Evolutionary conservation across 2,113 vertebrate genomes (phyloP).

Genomic region (Megaleporinus macrocephalus): DNA sequence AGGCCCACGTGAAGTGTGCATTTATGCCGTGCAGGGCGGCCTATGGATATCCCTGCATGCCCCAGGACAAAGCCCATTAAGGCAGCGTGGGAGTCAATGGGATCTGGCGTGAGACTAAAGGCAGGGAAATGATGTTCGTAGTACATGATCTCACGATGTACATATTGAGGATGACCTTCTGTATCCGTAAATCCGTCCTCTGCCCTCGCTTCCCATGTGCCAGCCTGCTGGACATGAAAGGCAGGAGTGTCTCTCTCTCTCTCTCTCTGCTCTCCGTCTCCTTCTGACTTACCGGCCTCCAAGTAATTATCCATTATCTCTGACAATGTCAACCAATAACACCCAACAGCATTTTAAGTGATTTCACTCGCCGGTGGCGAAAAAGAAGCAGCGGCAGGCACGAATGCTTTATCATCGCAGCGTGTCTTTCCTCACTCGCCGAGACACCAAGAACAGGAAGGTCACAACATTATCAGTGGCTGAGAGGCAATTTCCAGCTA

Average conservation of each 20-base stretch:
- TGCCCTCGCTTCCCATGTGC: slow-evolving; percentile 47
- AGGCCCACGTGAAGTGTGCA: background rate
- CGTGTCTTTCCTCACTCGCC: slow-evolving; percentile 49
- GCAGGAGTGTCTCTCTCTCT: slow-evolving; percentile 6
- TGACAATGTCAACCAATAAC: slow-evolving; percentile 83
- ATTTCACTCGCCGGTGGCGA: slow-evolving; percentile 74
- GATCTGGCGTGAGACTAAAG: slow-evolving; percentile 17
- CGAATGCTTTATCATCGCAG: slow-evolving; percentile 65
- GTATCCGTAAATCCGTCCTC: slow-evolving; percentile 76
- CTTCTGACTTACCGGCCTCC: slow-evolving; percentile 66
- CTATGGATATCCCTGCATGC: slow-evolving; percentile 1
- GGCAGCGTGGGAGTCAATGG: background rate
- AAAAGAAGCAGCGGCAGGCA: slow-evolving; percentile 61
- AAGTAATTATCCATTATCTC: slow-evolving; percentile 83
- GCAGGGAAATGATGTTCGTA: slow-evolving; percentile 51
- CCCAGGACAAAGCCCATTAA: slow-evolving; percentile 32
- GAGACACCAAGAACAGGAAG: slow-evolving; percentile 63
- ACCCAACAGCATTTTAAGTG: slow-evolving; percentile 76
- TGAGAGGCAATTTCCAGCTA: slow-evolving; percentile 52
- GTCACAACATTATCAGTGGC: slow-evolving; percentile 66
- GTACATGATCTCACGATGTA: slow-evolving; percentile 70
- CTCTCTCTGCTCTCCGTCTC: slow-evolving; percentile 35
- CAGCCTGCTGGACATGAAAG: slow-evolving; percentile 45
- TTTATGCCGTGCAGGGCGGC: background rate
- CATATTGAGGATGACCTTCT: slow-evolving; percentile 73